A percentile compares a stretch with the other conserved stretches of the same genome.
phyloP scores from a whole-genome alignment of 2,797 vertebrate species.

The Acanthurus leucopareius region DNA sequence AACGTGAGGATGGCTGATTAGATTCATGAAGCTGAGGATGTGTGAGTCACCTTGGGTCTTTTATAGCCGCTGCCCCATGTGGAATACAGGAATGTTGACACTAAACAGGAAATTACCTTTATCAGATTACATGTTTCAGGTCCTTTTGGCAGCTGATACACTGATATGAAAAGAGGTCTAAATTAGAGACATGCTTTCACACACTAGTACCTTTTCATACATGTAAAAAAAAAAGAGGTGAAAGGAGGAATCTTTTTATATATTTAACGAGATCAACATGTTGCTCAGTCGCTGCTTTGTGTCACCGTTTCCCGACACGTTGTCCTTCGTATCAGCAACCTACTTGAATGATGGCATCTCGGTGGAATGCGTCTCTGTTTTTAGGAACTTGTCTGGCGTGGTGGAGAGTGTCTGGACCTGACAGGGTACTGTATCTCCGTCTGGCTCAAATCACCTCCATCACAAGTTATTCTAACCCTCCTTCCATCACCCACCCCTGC shows the following conservation, averaged over 20 bases:
- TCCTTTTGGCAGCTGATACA: conserved; percentile 49
- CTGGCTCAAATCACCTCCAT: conserved; percentile 62
- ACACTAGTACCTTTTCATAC: not conserved
- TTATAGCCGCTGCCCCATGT: conserved; percentile 34
- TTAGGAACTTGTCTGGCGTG: conserved; percentile 47
- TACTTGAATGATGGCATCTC: conserved; percentile 41
- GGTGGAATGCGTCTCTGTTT: conserved; percentile 66
- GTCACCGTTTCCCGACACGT: conserved; percentile 23
- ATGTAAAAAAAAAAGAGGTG: not conserved
- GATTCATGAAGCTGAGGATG: conserved; percentile 49
- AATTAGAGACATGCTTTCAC: conserved; percentile 14
- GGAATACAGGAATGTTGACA: conserved; percentile 61
- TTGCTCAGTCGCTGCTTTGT: conserved; percentile 1
- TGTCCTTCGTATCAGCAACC: conserved; percentile 8
- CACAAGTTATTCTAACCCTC: conserved; percentile 56
- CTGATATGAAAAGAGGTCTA: conserved; percentile 34
- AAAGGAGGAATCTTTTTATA: not conserved
- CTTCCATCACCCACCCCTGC: not conserved
- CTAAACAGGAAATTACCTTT: conserved; percentile 70
- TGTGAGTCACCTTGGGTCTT: conserved; percentile 61
- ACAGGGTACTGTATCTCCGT: conserved; percentile 64
- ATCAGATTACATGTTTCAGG: conserved; percentile 53
- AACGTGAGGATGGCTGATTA: conserved; percentile 42
- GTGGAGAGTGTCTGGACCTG: conserved; percentile 53
- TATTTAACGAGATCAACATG: conserved; percentile 21